Evolutionary conservation across 2,113 vertebrate genomes (phyloP), one percentile per base, ranked within the genome.

Genomic region (Enhydra lutris): DNA sequence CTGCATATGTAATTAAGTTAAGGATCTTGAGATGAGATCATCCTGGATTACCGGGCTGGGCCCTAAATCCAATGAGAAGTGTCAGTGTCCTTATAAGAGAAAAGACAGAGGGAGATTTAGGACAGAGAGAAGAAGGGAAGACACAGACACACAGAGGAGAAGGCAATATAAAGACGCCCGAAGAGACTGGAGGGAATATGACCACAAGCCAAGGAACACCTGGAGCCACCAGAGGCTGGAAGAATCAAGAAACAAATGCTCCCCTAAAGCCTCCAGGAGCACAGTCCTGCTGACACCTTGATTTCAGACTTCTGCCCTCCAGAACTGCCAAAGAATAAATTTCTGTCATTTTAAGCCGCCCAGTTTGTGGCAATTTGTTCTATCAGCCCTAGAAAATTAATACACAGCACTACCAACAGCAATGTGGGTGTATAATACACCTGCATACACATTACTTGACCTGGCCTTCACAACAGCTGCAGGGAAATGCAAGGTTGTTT

Each of bases 1-100:
- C 57, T 95, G 39, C 2, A 52, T n/a, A 80, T 78, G 17, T 59
- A 67, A 93, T 83, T 89, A 73, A 94, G n/a, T 61, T 95, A 95
- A 92, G 39, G 39, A 71, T 84, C 39, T 69, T 71, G 57, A 95
- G 21, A 69, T 71, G 57, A 95, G 21, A 69, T 89, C 52, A 85
- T 76, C 81, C 26, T 63, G n/a, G n/a, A 76, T 92, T 82, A 39
- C 34, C 34, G 3, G 31, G 14, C 8, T 55, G 57, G 24, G 8
- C n/a, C 42, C 52, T 93, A 91, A 61, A 50, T 88, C 11, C 59
- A 80, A 13, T 91, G 47, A 36, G 42, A 57, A 89, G n/a, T 24
- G 14, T 91, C 36, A 89, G n/a, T 24, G 17, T 91, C 42, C 29
- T 93, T 67, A 11, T 36, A 36, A 91, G 52, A 79, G 81, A 96